phyloP scores from a whole-genome alignment of 2,888 invertebrate genomes.

The Digitonthophagus gazella region DNA sequence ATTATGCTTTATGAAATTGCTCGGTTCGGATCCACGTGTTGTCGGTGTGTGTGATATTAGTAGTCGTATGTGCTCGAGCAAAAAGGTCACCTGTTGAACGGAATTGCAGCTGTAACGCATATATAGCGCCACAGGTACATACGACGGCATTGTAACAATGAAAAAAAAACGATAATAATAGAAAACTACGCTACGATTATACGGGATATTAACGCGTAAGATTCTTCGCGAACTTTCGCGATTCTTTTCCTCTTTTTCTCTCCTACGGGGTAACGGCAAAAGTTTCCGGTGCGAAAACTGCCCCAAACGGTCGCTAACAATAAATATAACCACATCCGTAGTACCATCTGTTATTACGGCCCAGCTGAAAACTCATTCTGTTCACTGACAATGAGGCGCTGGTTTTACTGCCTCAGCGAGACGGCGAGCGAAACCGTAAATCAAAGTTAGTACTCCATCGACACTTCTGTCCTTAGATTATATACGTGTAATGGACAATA shows the following conservation, averaged over 20 bases:
- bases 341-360: not conserved
- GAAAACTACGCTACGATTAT: too few species aligned
- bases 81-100: not conserved
- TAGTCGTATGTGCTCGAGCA: not conserved
- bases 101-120: not conserved
- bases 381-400: not conserved
- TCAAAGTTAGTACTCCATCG: slow-evolving; percentile 11
- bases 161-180: too few species aligned
- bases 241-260: too few species aligned
- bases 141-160: not conserved
- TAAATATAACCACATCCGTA: not conserved
- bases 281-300: too few species aligned
- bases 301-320: too few species aligned
- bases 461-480: slow-evolving; percentile 12
- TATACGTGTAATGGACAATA: slow-evolving; percentile 14
- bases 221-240: too few species aligned
- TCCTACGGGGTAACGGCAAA: too few species aligned
- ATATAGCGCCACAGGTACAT: not conserved
- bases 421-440: slow-evolving; percentile 12
- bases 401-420: not conserved
- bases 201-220: too few species aligned
- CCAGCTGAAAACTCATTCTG: not conserved
- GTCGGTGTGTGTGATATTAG: not conserved
- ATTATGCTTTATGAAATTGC: not conserved
- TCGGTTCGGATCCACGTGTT: not conserved